A percentile compares a stretch with the other conserved stretches of the same genome.
These are phyloP conservation scores for Gymnopithys bicolor DNA, from an alignment of 2,797 vertebrate species.

Conservation along the genomic window DNA sequence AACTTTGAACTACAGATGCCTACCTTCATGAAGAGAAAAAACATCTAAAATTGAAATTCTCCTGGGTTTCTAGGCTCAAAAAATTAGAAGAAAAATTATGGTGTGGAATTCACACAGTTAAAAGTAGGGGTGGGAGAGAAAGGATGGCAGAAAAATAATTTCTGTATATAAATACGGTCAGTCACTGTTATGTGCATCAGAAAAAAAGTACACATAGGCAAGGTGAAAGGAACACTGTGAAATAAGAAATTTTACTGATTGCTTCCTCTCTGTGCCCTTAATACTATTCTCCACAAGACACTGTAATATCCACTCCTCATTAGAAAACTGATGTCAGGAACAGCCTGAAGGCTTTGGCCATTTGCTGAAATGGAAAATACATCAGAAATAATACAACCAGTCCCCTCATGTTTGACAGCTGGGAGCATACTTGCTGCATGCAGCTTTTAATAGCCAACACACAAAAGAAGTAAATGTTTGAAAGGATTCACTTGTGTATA, in stretches of 20 bases:
- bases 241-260: not conserved
- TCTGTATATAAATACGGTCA: not conserved
- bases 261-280: not conserved
- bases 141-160: not conserved
- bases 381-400: not conserved
- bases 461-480: not conserved
- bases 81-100: not conserved
- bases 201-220: not conserved
- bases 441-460: not conserved
- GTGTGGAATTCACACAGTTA: not conserved
- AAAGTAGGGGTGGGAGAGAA: not conserved
- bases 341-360: not conserved
- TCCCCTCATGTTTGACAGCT: not conserved
- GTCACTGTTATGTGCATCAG: not conserved
- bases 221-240: not conserved
- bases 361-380: not conserved
- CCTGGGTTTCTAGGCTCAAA: not conserved
- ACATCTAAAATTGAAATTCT: not conserved
- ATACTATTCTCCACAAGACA: not conserved
- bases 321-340: conserved; percentile 15
- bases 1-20: not conserved
- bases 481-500: not conserved
- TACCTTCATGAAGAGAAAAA: not conserved
- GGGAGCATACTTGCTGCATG: not conserved
- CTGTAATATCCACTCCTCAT: not conserved